A percentile compares a stretch with the other conserved stretches of the same genome.
Evolutionary conservation across 2,113 vertebrate species (phyloP).

Genomic region (Gopherus flavomarginatus): DNA sequence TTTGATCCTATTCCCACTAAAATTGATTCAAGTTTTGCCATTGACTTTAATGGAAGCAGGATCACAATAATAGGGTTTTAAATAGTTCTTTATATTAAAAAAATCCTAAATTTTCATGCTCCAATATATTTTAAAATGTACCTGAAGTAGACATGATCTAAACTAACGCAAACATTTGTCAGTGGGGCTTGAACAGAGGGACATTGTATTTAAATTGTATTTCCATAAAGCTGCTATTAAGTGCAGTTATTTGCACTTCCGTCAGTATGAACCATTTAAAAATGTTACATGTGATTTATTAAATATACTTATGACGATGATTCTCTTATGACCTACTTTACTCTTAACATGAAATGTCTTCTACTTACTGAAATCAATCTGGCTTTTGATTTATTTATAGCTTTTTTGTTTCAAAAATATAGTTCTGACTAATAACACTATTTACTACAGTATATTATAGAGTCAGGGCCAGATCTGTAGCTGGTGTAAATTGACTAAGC

Average conservation of each 20-base stretch:
- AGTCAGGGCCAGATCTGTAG: constrained; percentile 33
- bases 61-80: not conserved
- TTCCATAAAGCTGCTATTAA: not conserved
- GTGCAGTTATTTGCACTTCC: not conserved
- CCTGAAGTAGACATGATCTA: not conserved
- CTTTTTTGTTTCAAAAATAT: not conserved
- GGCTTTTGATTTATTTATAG: not conserved
- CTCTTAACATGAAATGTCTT: not conserved
- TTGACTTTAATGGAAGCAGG: not conserved
- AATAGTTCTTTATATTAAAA: not conserved
- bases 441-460: not conserved
- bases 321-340: not conserved
- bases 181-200: not conserved
- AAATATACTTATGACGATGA: not conserved
- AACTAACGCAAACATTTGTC: not conserved
- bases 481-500: constrained; percentile 37
- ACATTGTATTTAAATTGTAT: not conserved
- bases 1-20: not conserved
- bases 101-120: not conserved
- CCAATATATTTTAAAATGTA: not conserved
- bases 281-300: not conserved
- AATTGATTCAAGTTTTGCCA: not conserved
- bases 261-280: not conserved
- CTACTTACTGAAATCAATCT: not conserved
- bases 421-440: not conserved